Evolutionary conservation across 2,113 vertebrate genomes (phyloP).

Genomic region (Varanus komodoensis): DNA sequence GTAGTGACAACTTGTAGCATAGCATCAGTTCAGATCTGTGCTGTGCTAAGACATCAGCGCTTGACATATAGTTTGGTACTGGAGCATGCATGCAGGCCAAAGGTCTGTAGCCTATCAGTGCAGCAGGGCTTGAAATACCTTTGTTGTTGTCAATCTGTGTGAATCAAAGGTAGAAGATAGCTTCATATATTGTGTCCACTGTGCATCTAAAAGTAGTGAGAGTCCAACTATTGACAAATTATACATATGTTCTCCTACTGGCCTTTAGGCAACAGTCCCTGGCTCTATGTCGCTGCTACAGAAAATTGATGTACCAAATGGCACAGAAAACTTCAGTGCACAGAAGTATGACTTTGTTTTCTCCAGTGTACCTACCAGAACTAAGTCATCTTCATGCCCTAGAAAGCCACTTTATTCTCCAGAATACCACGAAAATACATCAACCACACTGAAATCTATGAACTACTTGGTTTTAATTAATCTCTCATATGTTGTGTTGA

Average conservation of each 20-base stretch:
- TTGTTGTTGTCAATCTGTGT: background rate
- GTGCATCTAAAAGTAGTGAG: background rate
- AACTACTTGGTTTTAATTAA: slow-evolving; percentile 56
- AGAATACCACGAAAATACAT: slow-evolving; percentile 16
- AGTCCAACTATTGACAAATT: background rate
- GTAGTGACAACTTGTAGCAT: background rate
- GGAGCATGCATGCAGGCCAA: background rate
- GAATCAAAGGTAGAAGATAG: background rate
- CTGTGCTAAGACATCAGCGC: background rate
- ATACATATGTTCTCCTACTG: slow-evolving; percentile 44
- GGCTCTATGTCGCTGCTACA: slow-evolving; percentile 66
- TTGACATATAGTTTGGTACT: background rate
- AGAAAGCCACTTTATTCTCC: slow-evolving; percentile 63
- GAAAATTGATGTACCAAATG: slow-evolving; percentile 69
- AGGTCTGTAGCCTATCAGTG: background rate
- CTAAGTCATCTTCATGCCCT: slow-evolving; percentile 60
- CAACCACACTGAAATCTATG: slow-evolving; percentile 66
- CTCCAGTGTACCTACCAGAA: slow-evolving; percentile 34
- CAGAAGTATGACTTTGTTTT: slow-evolving; percentile 75
- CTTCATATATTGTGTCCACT: background rate
- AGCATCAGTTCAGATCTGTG: background rate
- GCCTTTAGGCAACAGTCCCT: slow-evolving; percentile 76
- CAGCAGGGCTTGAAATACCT: background rate
- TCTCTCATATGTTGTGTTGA: slow-evolving; percentile 41
- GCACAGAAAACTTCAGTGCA: slow-evolving; percentile 72